These are phyloP conservation scores for Tachystola acroxantha DNA, from an alignment of 2,888 invertebrate genomes.

Conservation along the genomic window DNA sequence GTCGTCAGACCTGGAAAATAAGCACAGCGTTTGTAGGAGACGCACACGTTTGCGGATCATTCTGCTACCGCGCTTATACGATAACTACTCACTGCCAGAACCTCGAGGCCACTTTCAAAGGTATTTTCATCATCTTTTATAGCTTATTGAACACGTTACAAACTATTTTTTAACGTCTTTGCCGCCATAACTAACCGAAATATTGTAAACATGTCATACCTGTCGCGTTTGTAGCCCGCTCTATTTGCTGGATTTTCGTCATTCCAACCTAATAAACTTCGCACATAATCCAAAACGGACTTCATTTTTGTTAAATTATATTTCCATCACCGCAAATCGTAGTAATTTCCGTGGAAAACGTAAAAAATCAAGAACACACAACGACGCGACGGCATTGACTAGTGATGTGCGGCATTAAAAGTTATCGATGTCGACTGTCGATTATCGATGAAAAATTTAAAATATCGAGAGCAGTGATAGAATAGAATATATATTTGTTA, in stretches of 20 bases:
- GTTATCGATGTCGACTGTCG: too few species aligned
- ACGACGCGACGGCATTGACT: constrained; percentile 9
- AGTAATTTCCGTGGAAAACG: constrained; percentile 12
- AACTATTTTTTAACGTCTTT: constrained; percentile 46
- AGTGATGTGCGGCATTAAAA: constrained; percentile 1
- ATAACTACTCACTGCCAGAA: constrained; percentile 59
- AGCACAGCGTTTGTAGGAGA: constrained; percentile 10
- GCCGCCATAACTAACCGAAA: constrained; percentile 65
- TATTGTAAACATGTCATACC: constrained; percentile 73
- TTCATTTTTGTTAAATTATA: constrained; percentile 55
- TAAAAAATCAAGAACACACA: constrained; percentile 31
- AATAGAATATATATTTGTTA: too few species aligned
- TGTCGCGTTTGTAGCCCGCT: constrained; percentile 67
- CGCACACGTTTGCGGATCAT: neutral
- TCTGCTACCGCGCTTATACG: neutral
- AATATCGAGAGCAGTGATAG: too few species aligned
- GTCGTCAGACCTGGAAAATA: constrained; percentile 56
- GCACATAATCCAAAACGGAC: constrained; percentile 62
- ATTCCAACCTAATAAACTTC: constrained; percentile 55
- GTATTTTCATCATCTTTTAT: constrained; percentile 49
- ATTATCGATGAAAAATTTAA: too few species aligned
- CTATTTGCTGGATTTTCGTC: constrained; percentile 45
- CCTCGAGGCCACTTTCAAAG: constrained; percentile 52
- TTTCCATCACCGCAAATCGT: constrained; percentile 53
- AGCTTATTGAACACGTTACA: constrained; percentile 15